Evolutionary conservation across 2,113 vertebrate species (phyloP).

Genomic region (Heloderma charlesbogerti): DNA sequence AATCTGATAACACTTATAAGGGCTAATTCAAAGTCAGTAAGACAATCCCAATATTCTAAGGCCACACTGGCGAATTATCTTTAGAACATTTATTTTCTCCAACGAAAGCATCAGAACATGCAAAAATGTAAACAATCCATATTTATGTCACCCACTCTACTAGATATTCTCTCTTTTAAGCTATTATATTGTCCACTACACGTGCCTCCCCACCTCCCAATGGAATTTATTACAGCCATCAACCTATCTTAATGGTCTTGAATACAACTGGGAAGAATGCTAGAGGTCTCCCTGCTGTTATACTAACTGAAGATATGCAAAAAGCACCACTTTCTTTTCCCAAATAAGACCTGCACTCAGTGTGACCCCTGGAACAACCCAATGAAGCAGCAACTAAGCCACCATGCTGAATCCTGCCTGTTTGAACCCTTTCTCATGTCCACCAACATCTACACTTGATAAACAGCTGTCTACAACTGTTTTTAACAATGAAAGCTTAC

Average conservation of each 20-base stretch:
- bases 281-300: not conserved
- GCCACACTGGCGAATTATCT: not conserved
- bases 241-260: not conserved
- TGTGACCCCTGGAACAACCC: not conserved
- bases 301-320: not conserved
- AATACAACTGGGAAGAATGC: not conserved
- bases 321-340: not conserved
- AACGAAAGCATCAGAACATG: not conserved
- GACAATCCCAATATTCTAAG: not conserved
- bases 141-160: not conserved
- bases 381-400: not conserved
- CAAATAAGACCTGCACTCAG: constrained; percentile 1
- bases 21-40: not conserved
- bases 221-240: not conserved
- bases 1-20: not conserved
- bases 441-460: not conserved
- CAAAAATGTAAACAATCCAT: not conserved
- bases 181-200: not conserved
- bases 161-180: not conserved
- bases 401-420: not conserved
- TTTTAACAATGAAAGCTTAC: not conserved
- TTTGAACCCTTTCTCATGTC: not conserved
- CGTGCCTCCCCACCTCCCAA: not conserved
- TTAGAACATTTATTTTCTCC: not conserved
- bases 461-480: not conserved